Percentiles rank a stretch among this genome's conserved stretches.
Evolutionary conservation across 2,797 vertebrate species (phyloP).

Genomic region (Ctenopoma multispine): DNA sequence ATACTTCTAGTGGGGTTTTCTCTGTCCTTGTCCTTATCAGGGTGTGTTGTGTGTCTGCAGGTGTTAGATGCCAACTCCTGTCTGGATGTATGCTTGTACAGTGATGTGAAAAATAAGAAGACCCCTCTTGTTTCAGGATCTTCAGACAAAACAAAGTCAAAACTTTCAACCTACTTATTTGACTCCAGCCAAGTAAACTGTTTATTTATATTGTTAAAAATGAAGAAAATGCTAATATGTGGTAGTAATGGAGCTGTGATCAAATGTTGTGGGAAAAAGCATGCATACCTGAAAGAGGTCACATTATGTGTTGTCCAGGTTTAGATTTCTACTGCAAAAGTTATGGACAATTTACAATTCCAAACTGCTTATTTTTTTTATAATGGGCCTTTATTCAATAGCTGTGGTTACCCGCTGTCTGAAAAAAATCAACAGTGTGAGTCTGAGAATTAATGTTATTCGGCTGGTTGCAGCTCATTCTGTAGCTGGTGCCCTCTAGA

Average conservation of each 20-base stretch:
- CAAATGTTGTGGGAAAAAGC: constrained; percentile 13
- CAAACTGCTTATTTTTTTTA: too few species aligned
- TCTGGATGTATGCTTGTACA: background rate
- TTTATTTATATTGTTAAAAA: too few species aligned
- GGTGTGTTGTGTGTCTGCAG: background rate
- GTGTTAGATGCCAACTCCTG: background rate
- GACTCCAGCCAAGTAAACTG: too few species aligned
- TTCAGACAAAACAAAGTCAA: too few species aligned
- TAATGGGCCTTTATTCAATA: too few species aligned
- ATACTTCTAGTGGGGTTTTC: constrained; percentile 6
- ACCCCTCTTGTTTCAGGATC: too few species aligned
- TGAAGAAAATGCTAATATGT: background rate
- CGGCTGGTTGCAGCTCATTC: background rate
- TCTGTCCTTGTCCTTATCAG: background rate
- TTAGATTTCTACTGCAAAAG: too few species aligned
- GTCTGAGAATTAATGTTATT: background rate
- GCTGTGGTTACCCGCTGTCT: too few species aligned
- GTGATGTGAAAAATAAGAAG: too few species aligned
- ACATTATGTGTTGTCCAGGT: too few species aligned
- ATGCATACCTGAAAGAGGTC: background rate
- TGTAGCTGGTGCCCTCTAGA: background rate
- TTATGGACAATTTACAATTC: too few species aligned
- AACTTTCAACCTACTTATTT: background rate
- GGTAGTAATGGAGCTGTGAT: background rate
- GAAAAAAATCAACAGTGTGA: background rate